Evolutionary conservation across 2,113 vertebrate genomes (phyloP), one percentile per base, ranked within the genome.

Genomic region (Scalopus aquaticus): DNA sequence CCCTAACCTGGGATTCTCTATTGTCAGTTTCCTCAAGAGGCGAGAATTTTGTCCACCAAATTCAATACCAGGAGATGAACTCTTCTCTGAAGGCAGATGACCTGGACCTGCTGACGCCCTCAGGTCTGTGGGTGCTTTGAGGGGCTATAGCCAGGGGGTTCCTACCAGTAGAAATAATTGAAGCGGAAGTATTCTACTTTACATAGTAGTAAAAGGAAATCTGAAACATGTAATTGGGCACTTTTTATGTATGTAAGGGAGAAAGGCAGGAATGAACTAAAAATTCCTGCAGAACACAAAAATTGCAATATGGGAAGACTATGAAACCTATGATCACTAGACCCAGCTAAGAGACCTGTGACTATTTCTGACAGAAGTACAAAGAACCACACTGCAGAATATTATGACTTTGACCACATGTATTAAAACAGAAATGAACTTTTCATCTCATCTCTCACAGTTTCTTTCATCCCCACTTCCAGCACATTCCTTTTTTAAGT

Each of bases 61-160:
- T 97, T 93, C 97, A 94, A 46, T 97, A 97, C 60, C 60, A n/a
- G 77, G 95, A 97, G 79, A 94, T 97, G 96, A 95, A 97, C 87
- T 96, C 95, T 42, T 62, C 22, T 56, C 28, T 39, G 15, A 96
- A 94, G n/a, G 32, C 30, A 28, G 95, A 97, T 42, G 90, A 96
- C 35, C 54, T 88, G 95, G 90, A 95, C n/a, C 10, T 35, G 26
- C 54, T 84, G 26, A 62, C 54, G 79, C 72, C 93, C 28, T 95
- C 92, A 87, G 97, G 97, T 97, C 22, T 90, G 97, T 96, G 87
- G 9, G 12, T 49, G 86, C 67, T 76, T 69, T 46, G 28, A 92
- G 35, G 15, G 46, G 56, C 17, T 44, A 0, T 39, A 85, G 24
- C 17, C 7, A 26, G 3, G n/a, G 26, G 56, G 0, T 65, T 76